Evolutionary conservation across 2,888 invertebrate genomes (phyloP), one percentile per base, ranked within the genome.

Genomic region (Nomada ferruginata): DNA sequence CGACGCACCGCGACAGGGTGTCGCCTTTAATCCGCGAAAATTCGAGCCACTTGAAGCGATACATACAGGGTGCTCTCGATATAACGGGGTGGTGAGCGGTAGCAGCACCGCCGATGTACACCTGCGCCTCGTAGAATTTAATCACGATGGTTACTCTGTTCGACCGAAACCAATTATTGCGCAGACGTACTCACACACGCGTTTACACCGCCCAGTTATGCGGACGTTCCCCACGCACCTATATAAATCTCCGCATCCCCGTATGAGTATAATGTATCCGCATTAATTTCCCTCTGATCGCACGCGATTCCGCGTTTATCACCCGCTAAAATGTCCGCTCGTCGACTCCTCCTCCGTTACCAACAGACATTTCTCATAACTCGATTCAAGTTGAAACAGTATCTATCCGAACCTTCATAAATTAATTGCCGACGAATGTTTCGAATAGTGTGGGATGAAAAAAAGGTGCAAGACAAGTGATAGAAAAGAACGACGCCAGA

Each of bases 131-230:
- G 85, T 87, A 87, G 88, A 89, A 90, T 90, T 90, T 90, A 90
- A 91, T 90, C 90, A 90, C 89, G 88, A 88, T 89, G 89, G 88
- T 91, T 90, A 90, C 90, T 90, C 90, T 85, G 88, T 86, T 85
- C 87, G 86, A 89, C 90, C 88, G 90, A 90, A 90, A 89, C 89
- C 90, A 91, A 91, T 91, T 91, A 91, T 89, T 90, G 87, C 90
- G 85, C 85, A 89, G 88, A 89, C 89, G 87, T 89, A 86, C 82
- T 79, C 79, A 79, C 74, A 79, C 81, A 72, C 82, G 63, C 76
- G 64, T 76, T 65, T 79, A 79, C 77, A 72, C 75, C 60, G 72
- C 72, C 75, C 70, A 81, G 69, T 72, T 82, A 81, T 76, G 63
- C 76, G 63, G 63, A 77, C 81, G 23, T 72, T 78, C 76, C 69